Conservation (phyloP, 2,888 invertebrate species). For the Caenorhabditis sp. region DNA sequence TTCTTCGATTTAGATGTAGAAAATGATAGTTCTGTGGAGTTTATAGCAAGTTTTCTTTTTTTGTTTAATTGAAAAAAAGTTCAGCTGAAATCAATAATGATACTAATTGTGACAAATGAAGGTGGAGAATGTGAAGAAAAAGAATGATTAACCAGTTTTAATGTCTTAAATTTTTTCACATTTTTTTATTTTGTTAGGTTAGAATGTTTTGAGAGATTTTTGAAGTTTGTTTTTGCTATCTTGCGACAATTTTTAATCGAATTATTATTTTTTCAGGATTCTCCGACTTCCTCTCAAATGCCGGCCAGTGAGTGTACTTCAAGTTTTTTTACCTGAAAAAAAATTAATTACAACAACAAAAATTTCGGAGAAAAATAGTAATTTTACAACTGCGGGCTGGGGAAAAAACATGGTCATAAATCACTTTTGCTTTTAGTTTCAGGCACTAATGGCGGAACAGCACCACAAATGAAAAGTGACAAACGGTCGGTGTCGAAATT, state of each 20-base stretch:
- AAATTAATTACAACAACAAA: not conserved
- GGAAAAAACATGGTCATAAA: too few species aligned
- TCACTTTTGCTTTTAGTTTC: too few species aligned
- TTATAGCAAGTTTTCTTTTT: not conserved
- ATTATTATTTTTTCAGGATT: not conserved
- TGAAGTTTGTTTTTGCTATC: not conserved
- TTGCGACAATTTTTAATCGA: too few species aligned
- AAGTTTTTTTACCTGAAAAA: not conserved
- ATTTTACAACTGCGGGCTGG: too few species aligned
- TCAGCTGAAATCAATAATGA: not conserved
- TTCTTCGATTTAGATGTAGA: too few species aligned
- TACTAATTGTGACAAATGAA: not conserved
- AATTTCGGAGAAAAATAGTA: too few species aligned
- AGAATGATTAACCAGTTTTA: conserved; percentile 3
- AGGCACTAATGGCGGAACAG: too few species aligned
- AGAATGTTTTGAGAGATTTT: not conserved
- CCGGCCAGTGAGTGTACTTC: not conserved
- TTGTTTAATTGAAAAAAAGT: conserved; percentile 12
- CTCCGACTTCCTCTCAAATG: not conserved
- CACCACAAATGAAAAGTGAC: too few species aligned
- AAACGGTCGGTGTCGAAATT: not conserved
- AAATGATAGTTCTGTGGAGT: too few species aligned
- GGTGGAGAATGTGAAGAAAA: not conserved
- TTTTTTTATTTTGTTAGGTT: not conserved
- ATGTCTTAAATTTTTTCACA: not conserved